Evolutionary conservation across 2,113 vertebrate genomes (phyloP).

Genomic region (Phrynosoma blainvillii): DNA sequence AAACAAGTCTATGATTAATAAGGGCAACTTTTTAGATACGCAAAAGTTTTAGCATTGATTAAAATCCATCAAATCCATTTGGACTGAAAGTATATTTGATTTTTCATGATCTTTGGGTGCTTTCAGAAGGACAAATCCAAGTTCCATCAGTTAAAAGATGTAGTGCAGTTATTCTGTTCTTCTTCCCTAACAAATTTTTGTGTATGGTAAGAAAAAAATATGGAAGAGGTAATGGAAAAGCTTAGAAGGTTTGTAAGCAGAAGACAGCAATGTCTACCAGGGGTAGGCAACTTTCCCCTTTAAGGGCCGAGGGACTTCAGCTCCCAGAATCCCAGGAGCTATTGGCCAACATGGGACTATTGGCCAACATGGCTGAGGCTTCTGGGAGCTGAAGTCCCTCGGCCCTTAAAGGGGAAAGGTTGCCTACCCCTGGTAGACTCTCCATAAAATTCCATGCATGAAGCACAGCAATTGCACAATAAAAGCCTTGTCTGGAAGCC

Average conservation of each 20-base stretch:
- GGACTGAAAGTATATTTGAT: background rate
- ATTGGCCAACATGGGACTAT: too few relatives aligned
- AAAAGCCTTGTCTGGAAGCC: background rate
- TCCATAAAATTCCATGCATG: background rate
- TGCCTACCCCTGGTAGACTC: too few relatives aligned
- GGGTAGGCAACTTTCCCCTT: too few relatives aligned
- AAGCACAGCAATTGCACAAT: background rate
- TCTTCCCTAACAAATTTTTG: background rate
- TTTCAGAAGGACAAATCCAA: background rate
- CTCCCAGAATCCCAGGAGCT: too few relatives aligned
- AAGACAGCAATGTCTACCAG: background rate
- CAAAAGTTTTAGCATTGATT: background rate
- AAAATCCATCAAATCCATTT: background rate
- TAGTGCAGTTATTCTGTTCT: background rate
- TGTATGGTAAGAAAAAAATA: background rate
- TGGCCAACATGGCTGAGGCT: too few relatives aligned
- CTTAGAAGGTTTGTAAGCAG: background rate
- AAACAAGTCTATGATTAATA: background rate
- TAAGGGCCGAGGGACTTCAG: too few relatives aligned
- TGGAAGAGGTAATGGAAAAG: background rate
- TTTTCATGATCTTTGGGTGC: background rate
- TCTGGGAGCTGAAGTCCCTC: too few relatives aligned
- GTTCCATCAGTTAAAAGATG: background rate
- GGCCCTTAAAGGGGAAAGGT: too few relatives aligned
- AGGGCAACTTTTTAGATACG: background rate